Base-by-base conservation (phyloP, 2,113 vertebrate species). In the Carlito syrichta region DNA sequence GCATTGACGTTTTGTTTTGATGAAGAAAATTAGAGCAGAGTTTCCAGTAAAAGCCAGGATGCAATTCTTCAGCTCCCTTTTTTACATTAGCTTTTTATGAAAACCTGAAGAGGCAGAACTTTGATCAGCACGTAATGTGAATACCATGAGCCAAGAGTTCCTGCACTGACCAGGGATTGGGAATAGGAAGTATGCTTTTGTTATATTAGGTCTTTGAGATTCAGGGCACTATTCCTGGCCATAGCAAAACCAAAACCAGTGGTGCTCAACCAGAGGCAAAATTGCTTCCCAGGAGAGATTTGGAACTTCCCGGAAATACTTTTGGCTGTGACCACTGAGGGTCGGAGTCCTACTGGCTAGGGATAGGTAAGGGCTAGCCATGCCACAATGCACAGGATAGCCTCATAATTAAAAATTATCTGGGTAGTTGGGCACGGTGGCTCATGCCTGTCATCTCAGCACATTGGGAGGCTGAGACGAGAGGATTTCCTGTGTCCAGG, bases 281-380 rank as follows among this genome's bases (percentile, higher is more conserved):
- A n/a, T 56, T 77, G 22, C n/a, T 83, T 60, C 48, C 9, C 43
- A 68, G 11, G 10, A 74, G 13, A 62, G 35, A 62, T 10, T 9
- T 76, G 85, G 8, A 11, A 66, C 30, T 32, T 22, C 40, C 14
- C n/a, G 23, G 19, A 87, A 38, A 84, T 13, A 38, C 30, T 81
- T 69, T 77, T 54, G 17, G 14, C 35, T 85, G 10, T 62, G 20
- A 73, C 8, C 43, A 13, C 11, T 71, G 10, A 25, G 14, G 40
- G 0, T n/a, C n/a, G 17, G 3, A 1, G 14, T 71, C 30, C 45
- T 56, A 88, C 23, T 43, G 5, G 8, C 1, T 2, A 48, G 0
- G 13, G 32, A 14, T 4, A 43, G 17, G 9, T 32, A 92, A 43
- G 68, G 32, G 12, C 27, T 22, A 71, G 4, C 27, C 27, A 50